Evolutionary conservation across 1,140 invertebrate genomes (phyloP).

Genomic region (Hylaeus volcanicus): DNA sequence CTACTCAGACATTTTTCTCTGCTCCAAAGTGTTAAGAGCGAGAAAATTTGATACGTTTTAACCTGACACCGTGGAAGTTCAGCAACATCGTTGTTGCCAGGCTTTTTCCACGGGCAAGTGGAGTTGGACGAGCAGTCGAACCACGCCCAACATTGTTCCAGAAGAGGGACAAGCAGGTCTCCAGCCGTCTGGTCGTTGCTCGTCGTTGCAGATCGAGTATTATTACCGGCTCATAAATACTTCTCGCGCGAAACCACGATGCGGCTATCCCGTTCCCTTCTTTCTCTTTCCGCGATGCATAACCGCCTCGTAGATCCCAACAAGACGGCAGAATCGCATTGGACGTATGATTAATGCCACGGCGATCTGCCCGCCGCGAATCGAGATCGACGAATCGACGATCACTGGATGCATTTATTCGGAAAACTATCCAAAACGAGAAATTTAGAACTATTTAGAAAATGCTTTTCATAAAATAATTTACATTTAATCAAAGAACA

Average conservation of each 20-base stretch:
- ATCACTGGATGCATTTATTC: conserved; percentile 14
- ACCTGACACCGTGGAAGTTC: no score
- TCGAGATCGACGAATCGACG: conserved; percentile 52
- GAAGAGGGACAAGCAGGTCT: conserved; percentile 21
- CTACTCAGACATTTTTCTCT: no score
- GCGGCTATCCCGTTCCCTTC: conserved; percentile 13
- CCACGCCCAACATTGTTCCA: conserved; percentile 62
- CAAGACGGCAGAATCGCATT: conserved; percentile 17
- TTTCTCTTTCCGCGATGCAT: conserved; percentile 15
- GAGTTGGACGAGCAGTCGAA: conserved; percentile 29
- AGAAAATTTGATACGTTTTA: no score
- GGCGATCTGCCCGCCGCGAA: conserved; percentile 57
- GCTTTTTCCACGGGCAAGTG: conserved; percentile 20
- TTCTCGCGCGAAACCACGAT: conserved; percentile 43
- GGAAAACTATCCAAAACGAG: no score
- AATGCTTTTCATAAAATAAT: no score
- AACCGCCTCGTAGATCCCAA: conserved; percentile 45
- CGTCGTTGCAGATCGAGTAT: conserved; percentile 44
- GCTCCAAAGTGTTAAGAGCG: no score
- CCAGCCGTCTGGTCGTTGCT: conserved; percentile 15
- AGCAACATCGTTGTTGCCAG: no score
- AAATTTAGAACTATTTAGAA: no score
- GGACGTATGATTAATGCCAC: conserved; percentile 56
- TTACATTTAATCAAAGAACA: no score
- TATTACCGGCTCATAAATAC: conserved; percentile 63